Conservation (phyloP, 2,888 invertebrate genomes). For the Callyntrura guangdongensis region DNA sequence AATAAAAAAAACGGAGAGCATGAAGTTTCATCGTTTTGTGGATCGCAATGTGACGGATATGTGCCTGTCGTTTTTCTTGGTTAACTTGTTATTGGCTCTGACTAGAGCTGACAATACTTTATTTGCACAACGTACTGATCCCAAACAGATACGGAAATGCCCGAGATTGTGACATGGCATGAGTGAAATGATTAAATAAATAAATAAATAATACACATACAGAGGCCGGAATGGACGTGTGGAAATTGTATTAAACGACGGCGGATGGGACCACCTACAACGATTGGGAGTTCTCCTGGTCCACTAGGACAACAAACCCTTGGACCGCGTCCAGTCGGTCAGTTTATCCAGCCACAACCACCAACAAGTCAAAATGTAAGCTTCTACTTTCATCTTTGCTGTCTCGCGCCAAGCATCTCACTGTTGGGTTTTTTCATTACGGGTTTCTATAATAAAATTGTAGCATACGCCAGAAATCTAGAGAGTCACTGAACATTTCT, state of each 20-base stretch:
- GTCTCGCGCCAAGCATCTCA: constrained; percentile 8
- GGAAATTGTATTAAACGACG: constrained; percentile 85
- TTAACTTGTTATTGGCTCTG: constrained; percentile 22
- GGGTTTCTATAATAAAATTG: background rate
- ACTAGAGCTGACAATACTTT: constrained; percentile 8
- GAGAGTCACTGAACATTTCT: background rate
- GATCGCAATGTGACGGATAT: constrained; percentile 11
- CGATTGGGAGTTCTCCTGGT: constrained; percentile 74
- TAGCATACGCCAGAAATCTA: background rate
- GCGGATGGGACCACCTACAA: constrained; percentile 82
- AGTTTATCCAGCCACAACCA: constrained; percentile 77
- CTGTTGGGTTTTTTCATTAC: constrained; percentile 23
- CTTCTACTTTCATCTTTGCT: constrained; percentile 2
- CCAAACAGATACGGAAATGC: constrained; percentile 46
- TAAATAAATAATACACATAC: constrained; percentile 80
- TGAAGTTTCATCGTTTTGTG: background rate
- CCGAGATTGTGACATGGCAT: constrained; percentile 56
- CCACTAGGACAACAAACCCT: constrained; percentile 79
- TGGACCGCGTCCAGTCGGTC: constrained; percentile 81
- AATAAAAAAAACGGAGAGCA: background rate
- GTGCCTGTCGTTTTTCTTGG: background rate
- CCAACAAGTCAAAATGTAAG: constrained; percentile 77
- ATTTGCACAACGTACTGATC: constrained; percentile 43
- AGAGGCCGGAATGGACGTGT: constrained; percentile 86
- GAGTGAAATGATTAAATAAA: constrained; percentile 73